Evolutionary conservation across 2,888 invertebrate genomes (phyloP).

Genomic region (Oxycera nigricornis): DNA sequence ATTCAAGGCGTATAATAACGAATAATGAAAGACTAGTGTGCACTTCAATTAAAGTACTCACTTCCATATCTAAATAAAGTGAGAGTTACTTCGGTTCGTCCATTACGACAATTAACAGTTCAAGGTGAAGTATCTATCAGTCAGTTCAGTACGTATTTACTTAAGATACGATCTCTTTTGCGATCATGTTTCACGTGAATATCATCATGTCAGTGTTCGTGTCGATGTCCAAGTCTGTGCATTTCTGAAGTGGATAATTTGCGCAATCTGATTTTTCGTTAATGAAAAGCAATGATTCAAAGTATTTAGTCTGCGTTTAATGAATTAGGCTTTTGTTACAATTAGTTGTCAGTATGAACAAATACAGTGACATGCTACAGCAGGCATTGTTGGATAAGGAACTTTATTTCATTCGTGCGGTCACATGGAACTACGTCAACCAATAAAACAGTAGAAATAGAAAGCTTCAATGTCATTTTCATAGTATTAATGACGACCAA

Average conservation of each 20-base stretch:
- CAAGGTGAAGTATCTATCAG: constrained; percentile 27
- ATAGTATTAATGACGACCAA: too few relatives aligned
- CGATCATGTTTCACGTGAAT: constrained; percentile 6
- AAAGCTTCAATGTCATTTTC: too few relatives aligned
- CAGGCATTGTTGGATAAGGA: too few relatives aligned
- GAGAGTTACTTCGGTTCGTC: background rate
- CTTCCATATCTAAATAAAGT: constrained; percentile 16
- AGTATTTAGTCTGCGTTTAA: too few relatives aligned
- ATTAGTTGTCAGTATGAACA: too few relatives aligned
- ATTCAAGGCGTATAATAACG: constrained; percentile 10
- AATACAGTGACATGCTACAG: too few relatives aligned
- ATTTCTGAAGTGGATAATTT: background rate
- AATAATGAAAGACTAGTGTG: constrained; percentile 18
- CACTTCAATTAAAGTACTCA: constrained; percentile 31
- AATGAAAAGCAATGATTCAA: too few relatives aligned
- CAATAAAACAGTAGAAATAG: too few relatives aligned
- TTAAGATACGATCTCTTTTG: constrained; percentile 10
- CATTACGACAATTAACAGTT: background rate
- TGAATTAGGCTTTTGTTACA: too few relatives aligned
- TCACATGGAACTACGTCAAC: too few relatives aligned
- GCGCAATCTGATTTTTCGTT: too few relatives aligned
- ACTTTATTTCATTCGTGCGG: too few relatives aligned
- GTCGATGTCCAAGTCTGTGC: background rate
- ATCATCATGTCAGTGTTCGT: constrained; percentile 1
- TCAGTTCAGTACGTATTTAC: background rate